phyloP scores from a whole-genome alignment of 2,797 vertebrate species.

The Chloroceryle amazona region DNA sequence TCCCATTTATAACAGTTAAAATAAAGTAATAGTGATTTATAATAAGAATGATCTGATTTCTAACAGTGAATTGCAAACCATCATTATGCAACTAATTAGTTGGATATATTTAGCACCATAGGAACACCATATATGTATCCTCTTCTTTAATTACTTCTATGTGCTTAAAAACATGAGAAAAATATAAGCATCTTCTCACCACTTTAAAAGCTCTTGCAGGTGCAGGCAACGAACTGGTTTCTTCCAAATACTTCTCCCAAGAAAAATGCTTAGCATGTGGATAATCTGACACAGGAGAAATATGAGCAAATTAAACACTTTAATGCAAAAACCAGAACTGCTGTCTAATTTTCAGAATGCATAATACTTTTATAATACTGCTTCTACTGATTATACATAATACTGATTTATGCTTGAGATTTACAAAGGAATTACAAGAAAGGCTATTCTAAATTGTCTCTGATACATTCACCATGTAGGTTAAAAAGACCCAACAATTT shows the following conservation, averaged over 20 bases:
- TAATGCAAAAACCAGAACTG: background rate
- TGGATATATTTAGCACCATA: background rate
- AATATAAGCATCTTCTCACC: conserved; percentile 70
- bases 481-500: background rate
- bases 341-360: background rate
- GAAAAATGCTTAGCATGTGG: conserved; percentile 85
- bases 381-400: background rate
- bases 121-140: background rate
- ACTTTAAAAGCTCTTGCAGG: conserved; percentile 90
- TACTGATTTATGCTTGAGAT: background rate
- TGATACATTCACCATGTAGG: background rate
- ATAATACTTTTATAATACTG: background rate
- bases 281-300: conserved; percentile 78
- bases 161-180: background rate
- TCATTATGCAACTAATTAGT: background rate
- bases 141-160: background rate
- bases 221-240: conserved; percentile 87
- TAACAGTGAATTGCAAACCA: background rate
- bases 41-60: background rate
- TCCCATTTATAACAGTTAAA: conserved; percentile 16
- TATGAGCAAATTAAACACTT: background rate
- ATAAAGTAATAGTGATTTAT: conserved; percentile 1
- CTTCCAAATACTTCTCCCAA: conserved; percentile 89
- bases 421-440: background rate
- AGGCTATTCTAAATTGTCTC: background rate